Conservation (phyloP, 2,797 vertebrate species). For the Enteromius unitaeniatus region DNA sequence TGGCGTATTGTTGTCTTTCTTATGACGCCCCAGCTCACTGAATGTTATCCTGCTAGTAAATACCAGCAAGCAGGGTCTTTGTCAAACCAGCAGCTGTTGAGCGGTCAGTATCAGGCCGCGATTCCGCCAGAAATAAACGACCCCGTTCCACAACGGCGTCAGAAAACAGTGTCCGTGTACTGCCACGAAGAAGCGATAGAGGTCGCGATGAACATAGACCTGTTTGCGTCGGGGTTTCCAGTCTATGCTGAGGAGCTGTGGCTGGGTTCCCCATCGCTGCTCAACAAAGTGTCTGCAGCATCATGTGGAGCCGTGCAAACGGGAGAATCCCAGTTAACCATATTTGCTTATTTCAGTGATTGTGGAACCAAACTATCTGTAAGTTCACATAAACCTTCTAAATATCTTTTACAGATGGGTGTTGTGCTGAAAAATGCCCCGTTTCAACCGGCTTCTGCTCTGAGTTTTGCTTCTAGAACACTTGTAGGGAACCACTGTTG, state of each 20-base stretch:
- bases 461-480: not conserved
- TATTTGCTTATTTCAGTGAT: constrained; percentile 61
- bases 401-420: not conserved
- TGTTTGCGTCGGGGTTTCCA: constrained; percentile 65
- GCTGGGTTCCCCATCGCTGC: constrained; percentile 53
- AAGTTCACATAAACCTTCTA: constrained; percentile 44
- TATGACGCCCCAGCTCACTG: not conserved
- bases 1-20: not conserved
- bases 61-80: not conserved
- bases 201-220: constrained; percentile 69
- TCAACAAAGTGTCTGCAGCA: not conserved
- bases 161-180: constrained; percentile 53
- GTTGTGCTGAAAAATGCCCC: not conserved
- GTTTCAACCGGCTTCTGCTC: not conserved
- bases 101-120: not conserved
- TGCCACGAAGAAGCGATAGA: constrained; percentile 70
- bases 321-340: constrained; percentile 61
- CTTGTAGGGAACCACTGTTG: not conserved
- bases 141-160: not conserved
- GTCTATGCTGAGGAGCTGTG: constrained; percentile 66
- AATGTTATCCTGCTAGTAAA: constrained; percentile 7
- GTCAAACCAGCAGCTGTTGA: not conserved
- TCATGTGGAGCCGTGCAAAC: constrained; percentile 62
- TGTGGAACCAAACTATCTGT: constrained; percentile 74
- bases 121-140: not conserved